Base-by-base conservation (phyloP, 2,797 vertebrate species). In the Spinibarbus caldwelli region DNA sequence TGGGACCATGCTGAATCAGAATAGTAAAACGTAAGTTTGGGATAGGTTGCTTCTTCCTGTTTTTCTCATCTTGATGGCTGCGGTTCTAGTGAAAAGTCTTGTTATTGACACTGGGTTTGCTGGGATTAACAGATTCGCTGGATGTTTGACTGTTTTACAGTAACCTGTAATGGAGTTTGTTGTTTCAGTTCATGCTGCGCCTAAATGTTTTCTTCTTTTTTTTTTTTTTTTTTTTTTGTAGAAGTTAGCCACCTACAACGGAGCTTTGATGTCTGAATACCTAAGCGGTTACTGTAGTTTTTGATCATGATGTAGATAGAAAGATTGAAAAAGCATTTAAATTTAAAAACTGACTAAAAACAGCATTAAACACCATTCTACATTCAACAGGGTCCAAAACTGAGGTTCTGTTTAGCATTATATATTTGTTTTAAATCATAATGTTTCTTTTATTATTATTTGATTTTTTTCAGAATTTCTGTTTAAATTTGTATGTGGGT, bases 1-100 rank as follows among this genome's bases (percentile, higher is more conserved):
- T 80, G 81, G 78, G 85, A 86, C 54, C 79, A 88, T 89, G 90
- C 85, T 83, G 62, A 64, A 87, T 72, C 90, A 77, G 68, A 81
- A 75, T 41, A 71, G 80, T 64, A 89, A 88, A 72, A 87, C 85
- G 90, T 91, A 89, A 90, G 90, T 90, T 86, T 45, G 36, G 43
- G 29, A 75, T 70, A 80, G 64, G 79, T 66, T 26, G 3, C 67
- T 73, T 66, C 41, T 84, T 77, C 67, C 59, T 70, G 70, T 75
- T 68, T 41, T 52, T 78, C 67, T 85, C 38, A 49, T 83, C 80
- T 86, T 52, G 57, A 73, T 77, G 36, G 41, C 85, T 85, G 85
- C 31, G 29, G 75, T 83, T 86, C 26, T 54, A 17, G 81, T 73
- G 80, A 64, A 67, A 82, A 52, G 54, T 26, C 36, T 62, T n/a